Evolutionary conservation across 1,140 invertebrate species (phyloP), one percentile per base, ranked within the genome.

Genomic region (Piezodorus guildinii): DNA sequence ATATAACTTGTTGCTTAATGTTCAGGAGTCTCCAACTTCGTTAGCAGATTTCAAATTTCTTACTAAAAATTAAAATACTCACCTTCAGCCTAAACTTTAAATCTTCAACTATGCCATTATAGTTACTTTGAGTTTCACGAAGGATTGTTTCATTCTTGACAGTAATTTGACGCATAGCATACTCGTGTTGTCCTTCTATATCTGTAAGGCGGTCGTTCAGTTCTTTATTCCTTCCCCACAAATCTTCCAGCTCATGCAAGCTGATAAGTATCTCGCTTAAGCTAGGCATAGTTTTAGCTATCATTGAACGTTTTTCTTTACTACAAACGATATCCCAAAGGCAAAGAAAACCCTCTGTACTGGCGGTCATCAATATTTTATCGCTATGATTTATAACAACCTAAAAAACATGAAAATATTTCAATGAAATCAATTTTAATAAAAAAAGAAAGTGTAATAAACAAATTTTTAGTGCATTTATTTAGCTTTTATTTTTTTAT

Each of bases 371-470:
- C 25, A 94, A 71, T 34, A 80, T 81, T 68, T 85, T 83, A 73
- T 93, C 90, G 70, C 93, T 87, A 69, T 85, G 87, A 5, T 89
- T 83, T 30, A 90, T 73, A 23, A 74, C 74, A 67, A 88, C 80
- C 74, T 84, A 81, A 45, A 39, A 39, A 6, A 10, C 12, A 39
- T 39, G 1, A 4, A 39, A 39, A 10, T 39, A 5, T 10, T 10
- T 39, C 1, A 39, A 12, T 8, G 8, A 30, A n/a, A n/a, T n/a
- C n/a, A n/a, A n/a, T n/a, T n/a, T n/a, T n/a, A n/a, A n/a, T n/a
- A n/a, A n/a, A n/a, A n/a, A n/a, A n/a, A n/a, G n/a, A n/a, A n/a
- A n/a, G n/a, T n/a, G n/a, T n/a, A n/a, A n/a, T n/a, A n/a, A n/a
- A n/a, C n/a, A n/a, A n/a, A n/a, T n/a, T n/a, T n/a, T n/a, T n/a